These are phyloP conservation scores for Crotalus tigris DNA, from an alignment of 2,113 vertebrate genomes.

Conservation along the genomic window DNA sequence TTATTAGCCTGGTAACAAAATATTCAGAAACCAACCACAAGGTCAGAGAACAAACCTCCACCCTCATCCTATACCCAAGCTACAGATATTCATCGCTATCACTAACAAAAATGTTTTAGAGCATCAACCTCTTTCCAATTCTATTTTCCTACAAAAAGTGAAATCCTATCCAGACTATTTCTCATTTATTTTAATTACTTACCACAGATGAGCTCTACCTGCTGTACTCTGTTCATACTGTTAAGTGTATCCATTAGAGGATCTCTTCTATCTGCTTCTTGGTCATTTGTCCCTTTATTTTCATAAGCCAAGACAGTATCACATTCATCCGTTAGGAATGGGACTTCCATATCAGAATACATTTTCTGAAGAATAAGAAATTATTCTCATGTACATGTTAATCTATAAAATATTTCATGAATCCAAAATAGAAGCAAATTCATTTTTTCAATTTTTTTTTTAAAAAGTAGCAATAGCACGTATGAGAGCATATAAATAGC, in stretches of 20 bases:
- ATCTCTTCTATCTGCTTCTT: conserved; percentile 78
- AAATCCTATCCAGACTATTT: neutral
- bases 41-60: no score
- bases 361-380: conserved; percentile 70
- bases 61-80: no score
- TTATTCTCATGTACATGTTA: neutral
- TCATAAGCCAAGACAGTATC: conserved; percentile 94
- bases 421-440: neutral
- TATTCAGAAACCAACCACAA: no score
- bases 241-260: conserved; percentile 85
- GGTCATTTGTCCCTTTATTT: conserved; percentile 82
- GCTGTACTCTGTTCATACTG: conserved; percentile 86
- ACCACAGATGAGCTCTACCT: conserved; percentile 95
- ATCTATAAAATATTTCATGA: neutral
- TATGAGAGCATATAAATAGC: neutral
- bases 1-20: no score
- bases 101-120: neutral
- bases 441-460: neutral
- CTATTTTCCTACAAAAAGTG: neutral
- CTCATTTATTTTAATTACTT: conserved; percentile 48
- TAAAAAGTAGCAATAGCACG: neutral
- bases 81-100: no score
- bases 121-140: neutral
- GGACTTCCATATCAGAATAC: conserved; percentile 82
- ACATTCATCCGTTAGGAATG: conserved; percentile 87